Evolutionary conservation across 2,888 invertebrate genomes (phyloP), one percentile per base, ranked within the genome.

Genomic region (Anagyrus pseudococci): DNA sequence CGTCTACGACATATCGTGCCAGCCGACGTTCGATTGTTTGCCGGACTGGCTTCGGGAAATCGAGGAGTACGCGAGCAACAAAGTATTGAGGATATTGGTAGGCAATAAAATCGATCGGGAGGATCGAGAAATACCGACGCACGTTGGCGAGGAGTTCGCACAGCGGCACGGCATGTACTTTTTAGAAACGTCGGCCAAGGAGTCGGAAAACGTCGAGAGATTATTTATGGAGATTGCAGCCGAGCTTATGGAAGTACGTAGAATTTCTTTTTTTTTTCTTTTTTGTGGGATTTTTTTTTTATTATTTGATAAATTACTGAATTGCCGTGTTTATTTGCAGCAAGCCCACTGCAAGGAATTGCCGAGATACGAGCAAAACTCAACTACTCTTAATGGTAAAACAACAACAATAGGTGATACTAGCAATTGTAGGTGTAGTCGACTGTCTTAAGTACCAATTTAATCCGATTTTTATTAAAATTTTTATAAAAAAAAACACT

Each of bases 91-190:
- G 83, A 94, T 96, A 84, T 87, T 97, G 84, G 96, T 97, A 74
- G 97, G 95, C 72, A 98, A 98, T 82, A 98, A 98, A 87, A 96
- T 95, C 75, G 98, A 98, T 82, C 88, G 96, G 72, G 95, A 96
- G 78, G 96, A 96, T 79, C 85, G 97, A 70, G 98, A 98, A 85
- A 93, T 97, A 75, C 98, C 98, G 1, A 89, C 91, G 26, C 91
- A 94, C 77, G 94, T 98, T 49, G 98, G 97, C 1, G 94, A 94
- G 81, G 94, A 96, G 79, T 98, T 98, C 84, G 94, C 98, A 20
- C 93, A 93, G 76, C 88, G 94, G 71, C 94, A 98, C 77, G 93
- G 94, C 74, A 98, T 98, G 95, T 96, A 96, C 82, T 98, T 97
- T 83, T 85, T 98, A 71, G 98, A 98, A 84, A 98, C 98, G 0